Conservation (phyloP, 2,888 invertebrate genomes). For the Cryptosula pallasiana region DNA sequence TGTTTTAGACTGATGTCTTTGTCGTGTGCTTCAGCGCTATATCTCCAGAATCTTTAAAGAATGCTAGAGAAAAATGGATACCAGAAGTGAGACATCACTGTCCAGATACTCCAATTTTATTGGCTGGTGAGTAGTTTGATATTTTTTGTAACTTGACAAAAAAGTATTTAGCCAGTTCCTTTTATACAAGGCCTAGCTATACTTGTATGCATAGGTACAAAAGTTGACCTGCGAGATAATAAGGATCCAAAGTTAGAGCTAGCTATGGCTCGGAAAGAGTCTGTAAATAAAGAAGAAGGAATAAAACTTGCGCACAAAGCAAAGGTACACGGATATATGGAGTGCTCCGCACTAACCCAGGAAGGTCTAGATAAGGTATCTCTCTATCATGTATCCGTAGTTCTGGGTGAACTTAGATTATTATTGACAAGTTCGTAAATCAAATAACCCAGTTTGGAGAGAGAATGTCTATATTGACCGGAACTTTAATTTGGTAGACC, state of each 20-base stretch:
- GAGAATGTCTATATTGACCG: no score
- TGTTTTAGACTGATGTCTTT: conserved; percentile 87
- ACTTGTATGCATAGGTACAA: no score
- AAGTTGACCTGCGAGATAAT: conserved; percentile 97
- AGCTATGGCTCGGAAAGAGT: conserved; percentile 88
- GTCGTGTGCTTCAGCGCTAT: conserved; percentile 98
- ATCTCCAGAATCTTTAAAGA: conserved; percentile 97
- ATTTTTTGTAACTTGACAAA: no score
- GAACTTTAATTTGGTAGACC: no score
- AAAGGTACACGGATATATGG: conserved; percentile 96
- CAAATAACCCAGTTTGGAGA: no score
- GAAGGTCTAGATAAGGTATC: conserved; percentile 83
- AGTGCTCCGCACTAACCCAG: conserved; percentile 97
- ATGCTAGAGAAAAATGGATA: conserved; percentile 99
- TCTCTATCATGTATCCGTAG: background rate
- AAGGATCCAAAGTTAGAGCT: conserved; percentile 86
- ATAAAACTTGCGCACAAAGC: conserved; percentile 97
- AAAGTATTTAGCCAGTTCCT: no score
- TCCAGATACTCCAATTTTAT: conserved; percentile 96
- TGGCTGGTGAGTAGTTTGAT: conserved; percentile 79
- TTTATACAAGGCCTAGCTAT: no score
- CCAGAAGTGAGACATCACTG: conserved; percentile 99
- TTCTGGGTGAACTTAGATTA: no score
- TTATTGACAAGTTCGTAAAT: no score
- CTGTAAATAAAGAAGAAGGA: conserved; percentile 94